Evolutionary conservation across 64 coral and sea anemone genomes (phyloP), one percentile per base, ranked within the genome.

Genomic region (Pachyseris speciosa): DNA sequence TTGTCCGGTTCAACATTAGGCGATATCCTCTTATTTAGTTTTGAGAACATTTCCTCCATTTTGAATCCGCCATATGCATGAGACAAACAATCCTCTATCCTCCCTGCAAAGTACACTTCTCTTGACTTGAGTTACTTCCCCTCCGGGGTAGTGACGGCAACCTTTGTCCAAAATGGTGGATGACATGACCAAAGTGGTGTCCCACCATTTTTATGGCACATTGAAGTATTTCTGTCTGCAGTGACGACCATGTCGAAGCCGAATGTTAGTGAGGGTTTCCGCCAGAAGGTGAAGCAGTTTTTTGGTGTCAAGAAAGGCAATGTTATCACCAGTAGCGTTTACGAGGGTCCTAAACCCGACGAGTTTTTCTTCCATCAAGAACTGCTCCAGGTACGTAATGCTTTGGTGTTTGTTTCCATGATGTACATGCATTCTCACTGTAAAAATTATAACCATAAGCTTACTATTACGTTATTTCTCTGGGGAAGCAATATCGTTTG

Each of bases 281-380:
- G 67, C 34, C 89, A 92, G 51, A 70, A 52, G 24, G 66, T 92
- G 50, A 92, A 92, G 79, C 64, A 92, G 89, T 92, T 92, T 37
- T 64, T 92, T 64, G 89, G 89, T 65, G 71, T 84, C 31, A 92
- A 84, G 37, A 92, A 92, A 31, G 75, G 88, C 19, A 63, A 81
- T 90, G 72, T 67, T 20, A 92, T 84, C 17, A 34, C 67, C 22
- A 91, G 69, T 30, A 91, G 89, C 22, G 65, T 92, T 40, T 67
- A 74, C 48, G 89, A 92, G 20, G 89, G 89, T 28, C 79, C 89
- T 2, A 92, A 84, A 48, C 40, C 89, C 17, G 89, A 92, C 9
- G 89, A 92, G 65, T 84, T 63, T 7, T 72, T 58, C 8, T 92
- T 92, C 29, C 80, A 69, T 12, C 80, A 92, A 60, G 89, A 92